Percentiles rank a stretch among this genome's conserved stretches.
phyloP scores from a whole-genome alignment of 37 sponge, comb jelly and placozoan species.

The Aphrocallistes beatrix region DNA sequence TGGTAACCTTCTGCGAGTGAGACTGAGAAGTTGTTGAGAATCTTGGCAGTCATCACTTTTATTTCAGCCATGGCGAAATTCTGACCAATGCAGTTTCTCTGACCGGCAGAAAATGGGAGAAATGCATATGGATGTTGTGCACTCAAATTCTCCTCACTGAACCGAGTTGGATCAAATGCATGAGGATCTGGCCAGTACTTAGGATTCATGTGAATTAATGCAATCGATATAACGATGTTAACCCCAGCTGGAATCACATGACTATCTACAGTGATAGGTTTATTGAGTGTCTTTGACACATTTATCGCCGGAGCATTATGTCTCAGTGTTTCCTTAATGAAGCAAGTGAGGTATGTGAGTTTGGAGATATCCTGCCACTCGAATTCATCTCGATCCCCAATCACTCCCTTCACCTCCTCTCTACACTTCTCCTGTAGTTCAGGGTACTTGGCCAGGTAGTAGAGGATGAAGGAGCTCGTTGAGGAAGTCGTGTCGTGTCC shows the following conservation, averaged over 20 bases:
- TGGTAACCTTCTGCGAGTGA: neutral
- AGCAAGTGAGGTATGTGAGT: neutral
- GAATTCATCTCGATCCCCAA: neutral
- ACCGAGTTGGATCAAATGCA: neutral
- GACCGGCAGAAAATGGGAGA: slow-evolving; percentile 1
- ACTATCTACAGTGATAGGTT: neutral
- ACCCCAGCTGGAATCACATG: neutral
- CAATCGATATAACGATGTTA: neutral
- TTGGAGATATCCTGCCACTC: neutral
- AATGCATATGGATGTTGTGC: neutral
- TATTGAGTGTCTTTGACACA: neutral
- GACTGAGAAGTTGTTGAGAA: neutral
- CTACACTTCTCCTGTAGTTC: neutral
- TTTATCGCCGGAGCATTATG: neutral
- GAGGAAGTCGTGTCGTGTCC: slow-evolving; percentile 19
- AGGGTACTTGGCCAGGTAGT: neutral
- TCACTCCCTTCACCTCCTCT: neutral
- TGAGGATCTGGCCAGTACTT: slow-evolving; percentile 18
- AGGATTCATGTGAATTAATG: neutral
- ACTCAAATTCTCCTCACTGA: neutral
- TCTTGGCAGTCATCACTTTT: neutral
- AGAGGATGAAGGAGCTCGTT: neutral
- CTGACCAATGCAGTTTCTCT: slow-evolving; percentile 9
- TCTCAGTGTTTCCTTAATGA: slow-evolving; percentile 13
- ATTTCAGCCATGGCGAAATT: slow-evolving; percentile 17